Conservation (phyloP, 2,797 vertebrate genomes). For the Muscicapa comitata region DNA sequence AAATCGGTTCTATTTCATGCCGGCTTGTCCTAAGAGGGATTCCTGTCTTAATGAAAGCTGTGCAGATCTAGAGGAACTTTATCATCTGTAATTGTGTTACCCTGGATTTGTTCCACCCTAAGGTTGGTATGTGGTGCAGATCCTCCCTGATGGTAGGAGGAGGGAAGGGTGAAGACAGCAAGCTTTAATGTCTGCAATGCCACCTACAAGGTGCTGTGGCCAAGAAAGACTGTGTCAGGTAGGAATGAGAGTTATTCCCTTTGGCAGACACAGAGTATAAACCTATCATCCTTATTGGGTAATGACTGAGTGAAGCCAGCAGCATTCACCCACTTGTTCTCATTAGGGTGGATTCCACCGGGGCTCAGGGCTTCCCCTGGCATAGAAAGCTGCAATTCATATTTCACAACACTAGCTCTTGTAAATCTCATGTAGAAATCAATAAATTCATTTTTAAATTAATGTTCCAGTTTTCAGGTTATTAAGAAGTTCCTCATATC, state of each 20-base stretch:
- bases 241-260: background rate
- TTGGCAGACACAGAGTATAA: background rate
- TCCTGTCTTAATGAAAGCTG: constrained; percentile 13
- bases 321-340: background rate
- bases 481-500: constrained; percentile 30
- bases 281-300: background rate
- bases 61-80: background rate
- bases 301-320: background rate
- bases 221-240: background rate
- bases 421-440: constrained; percentile 43
- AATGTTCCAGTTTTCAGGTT: constrained; percentile 2
- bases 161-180: background rate
- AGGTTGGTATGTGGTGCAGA: background rate
- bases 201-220: background rate
- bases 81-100: constrained; percentile 1
- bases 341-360: background rate
- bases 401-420: constrained; percentile 4
- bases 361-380: background rate
- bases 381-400: background rate
- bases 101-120: background rate
- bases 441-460: constrained; percentile 8
- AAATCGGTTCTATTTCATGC: background rate
- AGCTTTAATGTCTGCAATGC: background rate
- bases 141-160: background rate
- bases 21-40: constrained; percentile 30